A percentile compares a stretch with the other conserved stretches of the same genome.
Conservation (phyloP, 2,797 vertebrate species). For the Acanthurus lineatus region DNA sequence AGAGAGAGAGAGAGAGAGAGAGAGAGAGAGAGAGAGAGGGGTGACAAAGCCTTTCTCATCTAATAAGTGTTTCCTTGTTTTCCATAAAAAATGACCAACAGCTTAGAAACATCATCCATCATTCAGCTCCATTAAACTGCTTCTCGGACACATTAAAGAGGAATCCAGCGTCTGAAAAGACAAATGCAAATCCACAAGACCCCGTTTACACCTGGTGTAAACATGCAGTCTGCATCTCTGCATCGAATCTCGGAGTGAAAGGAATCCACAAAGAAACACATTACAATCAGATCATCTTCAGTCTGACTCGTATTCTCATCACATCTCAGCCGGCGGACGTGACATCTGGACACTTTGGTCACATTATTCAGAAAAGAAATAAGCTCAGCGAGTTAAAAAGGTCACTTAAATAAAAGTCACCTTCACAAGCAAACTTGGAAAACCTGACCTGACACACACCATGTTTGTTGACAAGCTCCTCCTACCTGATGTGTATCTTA, state of each 20-base stretch:
- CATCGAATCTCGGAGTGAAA: background rate
- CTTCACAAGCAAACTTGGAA: too few species aligned
- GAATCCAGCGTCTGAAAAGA: conserved; percentile 19
- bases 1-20: background rate
- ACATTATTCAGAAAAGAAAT: background rate
- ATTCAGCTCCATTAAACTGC: conserved; percentile 50
- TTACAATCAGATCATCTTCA: background rate
- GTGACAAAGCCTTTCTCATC: conserved; percentile 53
- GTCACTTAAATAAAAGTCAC: too few species aligned
- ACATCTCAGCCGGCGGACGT: background rate
- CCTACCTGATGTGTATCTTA: too few species aligned
- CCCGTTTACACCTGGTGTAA: conserved; percentile 30
- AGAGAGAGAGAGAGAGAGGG: background rate
- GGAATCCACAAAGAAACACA: background rate
- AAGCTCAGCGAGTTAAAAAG: background rate
- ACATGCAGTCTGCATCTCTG: background rate
- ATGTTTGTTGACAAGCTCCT: too few species aligned
- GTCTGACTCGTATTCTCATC: too few species aligned
- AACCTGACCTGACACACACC: too few species aligned
- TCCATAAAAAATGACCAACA: conserved; percentile 50
- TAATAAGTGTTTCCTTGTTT: conserved; percentile 71
- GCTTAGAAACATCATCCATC: conserved; percentile 59
- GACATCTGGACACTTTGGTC: background rate
- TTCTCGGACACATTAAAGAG: conserved; percentile 37
- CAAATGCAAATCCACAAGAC: conserved; percentile 35